A percentile compares a stretch with the other conserved stretches of the same genome.
phyloP scores from a whole-genome alignment of 2,113 vertebrate species.

The Mesembrinibis cayennensis region DNA sequence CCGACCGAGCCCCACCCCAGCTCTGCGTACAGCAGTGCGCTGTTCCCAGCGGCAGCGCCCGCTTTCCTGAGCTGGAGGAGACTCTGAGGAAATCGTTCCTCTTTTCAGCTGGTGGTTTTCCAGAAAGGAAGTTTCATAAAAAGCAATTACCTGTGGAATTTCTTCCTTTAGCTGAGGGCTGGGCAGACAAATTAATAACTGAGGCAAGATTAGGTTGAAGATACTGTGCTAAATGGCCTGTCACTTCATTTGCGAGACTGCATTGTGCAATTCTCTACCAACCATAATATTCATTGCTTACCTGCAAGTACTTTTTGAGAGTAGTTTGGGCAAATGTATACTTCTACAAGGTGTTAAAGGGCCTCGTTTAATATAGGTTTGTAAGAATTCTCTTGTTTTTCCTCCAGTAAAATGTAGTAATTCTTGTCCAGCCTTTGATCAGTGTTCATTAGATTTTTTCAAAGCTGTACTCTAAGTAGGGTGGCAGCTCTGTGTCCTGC shows the following conservation, averaged over 20 bases:
- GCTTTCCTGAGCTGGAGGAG: background rate
- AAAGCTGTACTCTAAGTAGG: background rate
- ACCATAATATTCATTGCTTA: background rate
- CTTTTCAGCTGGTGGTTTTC: background rate
- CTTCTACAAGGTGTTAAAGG: background rate
- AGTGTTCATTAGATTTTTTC: background rate
- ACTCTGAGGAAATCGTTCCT: background rate
- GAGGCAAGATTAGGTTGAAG: background rate
- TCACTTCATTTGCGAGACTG: background rate
- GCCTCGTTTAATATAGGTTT: background rate
- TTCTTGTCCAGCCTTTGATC: background rate
- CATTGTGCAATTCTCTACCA: background rate
- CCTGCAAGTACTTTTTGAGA: background rate
- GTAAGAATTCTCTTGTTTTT: background rate
- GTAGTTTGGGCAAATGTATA: background rate
- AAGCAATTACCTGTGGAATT: background rate
- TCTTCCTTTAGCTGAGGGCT: background rate
- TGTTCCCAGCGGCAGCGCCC: background rate
- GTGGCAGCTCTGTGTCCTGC: background rate
- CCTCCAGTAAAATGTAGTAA: background rate
- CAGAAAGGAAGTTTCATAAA: background rate
- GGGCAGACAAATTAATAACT: background rate
- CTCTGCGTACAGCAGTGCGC: fast-evolving
- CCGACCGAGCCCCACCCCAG: fast-evolving
- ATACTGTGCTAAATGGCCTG: background rate